Evolutionary conservation across 2,113 vertebrate species (phyloP), one percentile per base, ranked within the genome.

Genomic region (Dicentrarchus labrax): DNA sequence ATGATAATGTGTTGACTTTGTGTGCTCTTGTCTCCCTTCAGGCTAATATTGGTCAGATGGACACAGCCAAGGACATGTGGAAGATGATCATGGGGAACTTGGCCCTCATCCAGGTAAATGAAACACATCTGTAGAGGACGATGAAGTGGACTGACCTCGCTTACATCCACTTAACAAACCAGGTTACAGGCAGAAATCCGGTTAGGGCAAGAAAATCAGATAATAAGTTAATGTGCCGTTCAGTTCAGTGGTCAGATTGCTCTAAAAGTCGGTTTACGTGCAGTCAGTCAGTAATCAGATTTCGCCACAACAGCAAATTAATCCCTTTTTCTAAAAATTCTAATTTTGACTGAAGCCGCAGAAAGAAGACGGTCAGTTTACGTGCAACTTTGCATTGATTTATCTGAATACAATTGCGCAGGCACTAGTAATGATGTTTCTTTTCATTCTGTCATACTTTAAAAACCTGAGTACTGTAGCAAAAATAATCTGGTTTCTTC

Each of bases 31-130:
- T 82, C 61, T 86, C 19, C 86, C 75, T 88, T 1, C 94, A 99
- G 98, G 98, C 98, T 88, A 99, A 99, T 68, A 98, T 99, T 71
- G 98, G 98, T 80, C 98, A 98, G 72, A 99, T 99, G 98, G 98
- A 99, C 83, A 96, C 97, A n/a, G 90, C 96, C 82, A 97, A 97
- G 93, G 98, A 99, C 92, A 98, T 98, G 95, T 99, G 98, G 98
- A 95, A 93, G 91, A 99, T 99, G 98, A 96, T 99, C 77, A 97
- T 97, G 1, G 98, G 98, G 73, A 99, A 99, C 94, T 96, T 99
- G 92, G 98, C 98, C 53, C 96, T 99, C 86, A 99, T 99, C 87
- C 98, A 99, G 98, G 98, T 99, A 94, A 75, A 76, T 17, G 2
- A 48, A 64, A 16, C 51, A n/a, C 61, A n/a, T 36, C 41, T 30